These are phyloP conservation scores for Peucedramus taeniatus DNA, from an alignment of 2,113 vertebrate genomes.

Conservation along the genomic window DNA sequence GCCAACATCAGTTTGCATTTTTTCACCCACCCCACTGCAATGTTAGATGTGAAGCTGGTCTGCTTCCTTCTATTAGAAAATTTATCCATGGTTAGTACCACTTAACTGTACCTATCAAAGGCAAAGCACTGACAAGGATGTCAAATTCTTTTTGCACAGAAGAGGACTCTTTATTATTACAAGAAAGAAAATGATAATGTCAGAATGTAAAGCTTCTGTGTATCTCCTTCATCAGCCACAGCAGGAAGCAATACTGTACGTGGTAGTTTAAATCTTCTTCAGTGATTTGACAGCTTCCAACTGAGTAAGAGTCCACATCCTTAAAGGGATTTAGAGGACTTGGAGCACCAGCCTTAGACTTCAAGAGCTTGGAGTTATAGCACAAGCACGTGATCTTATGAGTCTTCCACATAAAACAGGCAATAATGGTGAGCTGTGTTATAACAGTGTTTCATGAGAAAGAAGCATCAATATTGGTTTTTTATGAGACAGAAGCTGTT, in stretches of 20 bases:
- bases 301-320: neutral
- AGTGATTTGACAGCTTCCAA: slow-evolving; percentile 31
- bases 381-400: rapidly evolving
- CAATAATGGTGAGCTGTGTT: neutral
- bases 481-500: neutral
- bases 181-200: slow-evolving; percentile 12
- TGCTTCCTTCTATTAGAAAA: neutral
- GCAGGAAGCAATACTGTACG: neutral
- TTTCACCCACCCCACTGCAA: neutral
- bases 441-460: neutral
- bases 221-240: slow-evolving; percentile 26
- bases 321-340: slow-evolving; percentile 4
- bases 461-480: neutral
- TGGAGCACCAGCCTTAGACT: neutral
- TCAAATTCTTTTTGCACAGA: neutral
- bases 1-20: neutral
- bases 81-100: neutral
- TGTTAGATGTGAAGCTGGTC: neutral
- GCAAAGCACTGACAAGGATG: neutral
- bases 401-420: neutral
- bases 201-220: neutral
- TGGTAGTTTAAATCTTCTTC: slow-evolving; percentile 11
- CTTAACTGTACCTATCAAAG: neutral
- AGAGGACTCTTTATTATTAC: neutral
- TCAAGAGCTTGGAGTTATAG: neutral